Evolutionary conservation across 1,140 invertebrate genomes (phyloP), one percentile per base, ranked within the genome.

Genomic region (Leucophenga varia): DNA sequence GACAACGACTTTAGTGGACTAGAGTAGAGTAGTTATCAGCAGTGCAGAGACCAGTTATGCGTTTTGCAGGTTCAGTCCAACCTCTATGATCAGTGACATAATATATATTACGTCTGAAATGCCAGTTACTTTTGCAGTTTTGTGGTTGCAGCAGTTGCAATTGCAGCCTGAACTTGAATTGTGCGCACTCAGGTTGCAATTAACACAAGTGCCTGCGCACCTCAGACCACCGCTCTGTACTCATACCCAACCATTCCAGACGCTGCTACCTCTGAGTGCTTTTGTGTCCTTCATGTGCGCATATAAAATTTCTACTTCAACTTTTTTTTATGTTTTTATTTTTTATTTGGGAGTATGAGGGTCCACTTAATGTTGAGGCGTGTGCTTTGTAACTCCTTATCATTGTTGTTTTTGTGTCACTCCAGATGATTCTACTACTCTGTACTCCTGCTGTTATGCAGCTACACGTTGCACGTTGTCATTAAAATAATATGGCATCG

Each of bases 401-500:
- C 36, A 54, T 42, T 46, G 47, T 43, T 48, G 34, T 52, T 47
- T 48, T 60, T 43, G 57, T 64, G n/a, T n/a, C n/a, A n/a, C n/a
- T n/a, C n/a, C n/a, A n/a, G n/a, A n/a, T n/a, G n/a, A n/a, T n/a
- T n/a, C n/a, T n/a, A n/a, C n/a, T n/a, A n/a, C n/a, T n/a, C n/a
- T n/a, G n/a, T n/a, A n/a, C n/a, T n/a, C n/a, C n/a, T 53, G 58
- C 41, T 47, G 52, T 38, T n/a, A n/a, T n/a, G 41, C 41, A 43
- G 61, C 56, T 61, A 61, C 54, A 57, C 55, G 34, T 32, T 43
- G 48, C 45, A 53, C 54, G 42, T 60, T 71, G 63, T 71, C 67
- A 71, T 71, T 71, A 71, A 71, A 71, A 71, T 71, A 67, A 67
- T 71, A 60, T 67, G 67, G 59, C 53, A 63, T 49, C 52, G 56